Conservation (phyloP, 2,888 invertebrate species). For the Drosophila phalerata region DNA sequence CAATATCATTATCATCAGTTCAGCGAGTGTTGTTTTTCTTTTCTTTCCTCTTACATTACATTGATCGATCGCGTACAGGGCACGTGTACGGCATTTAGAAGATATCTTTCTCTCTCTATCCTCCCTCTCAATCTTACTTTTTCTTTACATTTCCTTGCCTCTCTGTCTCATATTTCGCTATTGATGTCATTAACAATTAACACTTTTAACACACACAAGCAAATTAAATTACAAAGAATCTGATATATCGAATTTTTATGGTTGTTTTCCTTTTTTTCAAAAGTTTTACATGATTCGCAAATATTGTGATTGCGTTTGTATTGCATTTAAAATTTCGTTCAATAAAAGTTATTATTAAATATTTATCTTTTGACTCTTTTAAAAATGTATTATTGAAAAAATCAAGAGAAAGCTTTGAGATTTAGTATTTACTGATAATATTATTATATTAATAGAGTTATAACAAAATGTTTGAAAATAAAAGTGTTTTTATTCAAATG, state of each 20-base stretch:
- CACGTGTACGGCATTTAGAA: slow-evolving; percentile 33
- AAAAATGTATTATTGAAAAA: not conserved
- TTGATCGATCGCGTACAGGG: slow-evolving; percentile 38
- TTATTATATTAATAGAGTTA: too few species aligned
- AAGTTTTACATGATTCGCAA: slow-evolving; percentile 29
- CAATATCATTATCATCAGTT: slow-evolving; percentile 47
- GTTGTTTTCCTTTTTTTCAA: slow-evolving; percentile 37
- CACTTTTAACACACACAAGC: slow-evolving; percentile 49
- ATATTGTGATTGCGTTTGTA: slow-evolving; percentile 9
- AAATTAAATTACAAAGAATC: slow-evolving; percentile 27
- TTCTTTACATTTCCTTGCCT: slow-evolving; percentile 31
- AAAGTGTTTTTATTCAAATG: too few species aligned
- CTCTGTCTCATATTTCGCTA: slow-evolving; percentile 61
- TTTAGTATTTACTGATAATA: not conserved
- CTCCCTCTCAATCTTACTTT: slow-evolving; percentile 4
- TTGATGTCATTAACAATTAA: slow-evolving; percentile 64
- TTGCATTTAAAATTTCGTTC: slow-evolving; percentile 19
- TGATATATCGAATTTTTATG: slow-evolving; percentile 36
- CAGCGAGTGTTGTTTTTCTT: slow-evolving; percentile 21
- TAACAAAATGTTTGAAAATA: too few species aligned
- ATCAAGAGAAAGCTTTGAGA: slow-evolving; percentile 22
- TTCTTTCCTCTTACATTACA: slow-evolving; percentile 6
- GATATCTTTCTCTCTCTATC: not conserved
- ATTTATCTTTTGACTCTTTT: slow-evolving; percentile 12
- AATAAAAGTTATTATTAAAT: slow-evolving; percentile 22